Evolutionary conservation across 2,888 invertebrate species (phyloP), one percentile per base, ranked within the genome.

Genomic region (Cryptus armator): DNA sequence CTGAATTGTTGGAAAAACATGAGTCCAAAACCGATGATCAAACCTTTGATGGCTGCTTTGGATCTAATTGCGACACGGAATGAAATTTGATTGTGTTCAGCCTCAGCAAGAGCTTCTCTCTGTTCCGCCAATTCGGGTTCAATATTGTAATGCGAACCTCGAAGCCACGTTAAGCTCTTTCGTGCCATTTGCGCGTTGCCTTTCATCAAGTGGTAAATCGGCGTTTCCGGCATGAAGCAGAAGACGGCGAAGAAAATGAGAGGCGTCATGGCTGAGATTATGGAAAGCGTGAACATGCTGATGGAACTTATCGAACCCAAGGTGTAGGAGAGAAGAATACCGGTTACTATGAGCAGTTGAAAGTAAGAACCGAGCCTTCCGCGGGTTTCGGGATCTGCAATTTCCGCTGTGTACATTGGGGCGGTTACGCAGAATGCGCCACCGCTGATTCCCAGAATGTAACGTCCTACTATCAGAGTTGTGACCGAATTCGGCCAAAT

Each of bases 1-100:
- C 97, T 96, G 78, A 98, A 94, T 92, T 99, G 98, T 92, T 99
- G 98, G 94, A 98, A 97, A 89, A 98, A 94, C 98, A 98, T 98
- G 12, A 98, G 95, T 3, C 96, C 96, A 91, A 97, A 96, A 87
- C 96, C 96, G 81, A 98, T 97, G 12, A 96, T 81, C 2, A 97
- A 93, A 0, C 96, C 97, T 91, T 96, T 96, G 32, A 95, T 92
- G 0, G 97, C 96, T 0, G 96, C 95, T 86, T 94, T 96, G 74
- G 96, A 95, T 2, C 94, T 94, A 12, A 97, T 95, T 0, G 96
- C 95, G 0, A 94, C 91, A 4, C 90, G 81, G 84, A 97, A 95
- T 0, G 96, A 95, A 0, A 95, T 94, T 0, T 95, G 95, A 81
- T 95, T 95, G 5, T 94, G 94, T 84, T 94, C 94, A 0, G 95